Base-by-base conservation (phyloP, 1,140 invertebrate genomes). In the Drosophila pachea region DNA sequence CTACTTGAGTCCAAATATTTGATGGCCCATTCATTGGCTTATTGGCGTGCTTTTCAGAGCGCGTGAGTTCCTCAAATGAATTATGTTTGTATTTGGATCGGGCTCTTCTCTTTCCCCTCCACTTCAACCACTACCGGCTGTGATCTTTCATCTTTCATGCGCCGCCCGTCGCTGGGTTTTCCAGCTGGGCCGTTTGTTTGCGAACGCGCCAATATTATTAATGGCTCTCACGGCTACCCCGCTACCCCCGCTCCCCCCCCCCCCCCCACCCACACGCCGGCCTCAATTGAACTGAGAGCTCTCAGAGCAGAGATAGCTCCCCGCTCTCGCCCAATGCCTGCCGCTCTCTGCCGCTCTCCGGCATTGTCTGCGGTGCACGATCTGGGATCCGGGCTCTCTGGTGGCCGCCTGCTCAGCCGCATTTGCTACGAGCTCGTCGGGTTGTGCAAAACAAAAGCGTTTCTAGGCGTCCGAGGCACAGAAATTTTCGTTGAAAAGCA, bases 261-360 rank as follows among this genome's bases (percentile, higher is more conserved):
- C 22, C 1, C 1, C 22, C 22, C 22, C 22, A n/a, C n/a, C n/a
- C n/a, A n/a, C 22, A 2, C 22, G 22, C 22, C 22, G 3, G 22
- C 75, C 84, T 84, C 50, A 84, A 84, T 84, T 84, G 73, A 83
- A 76, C 75, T 67, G 62, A 78, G 61, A 62, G 81, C 64, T 73
- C 73, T 66, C 60, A 68, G 52, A 49, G 22, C 33, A 33, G 2
- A 29, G 14, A 22, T 47, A 42, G 31, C 33, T 55, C 52, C 52
- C 33, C 32, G 32, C 29, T 5, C 12, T 22, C 36, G 7, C 35
- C 40, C 9, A 8, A 9, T 29, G 16, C 9, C 11, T 4, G 31
- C 14, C n/a, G n/a, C 56, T 12, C 33, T 48, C 45, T 14, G 36
- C 61, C 8, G 12, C 47, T 11, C 9, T 9, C 32, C 38, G 36